phyloP scores from a whole-genome alignment of 1,140 invertebrate species.

The Solenopsis invicta region DNA sequence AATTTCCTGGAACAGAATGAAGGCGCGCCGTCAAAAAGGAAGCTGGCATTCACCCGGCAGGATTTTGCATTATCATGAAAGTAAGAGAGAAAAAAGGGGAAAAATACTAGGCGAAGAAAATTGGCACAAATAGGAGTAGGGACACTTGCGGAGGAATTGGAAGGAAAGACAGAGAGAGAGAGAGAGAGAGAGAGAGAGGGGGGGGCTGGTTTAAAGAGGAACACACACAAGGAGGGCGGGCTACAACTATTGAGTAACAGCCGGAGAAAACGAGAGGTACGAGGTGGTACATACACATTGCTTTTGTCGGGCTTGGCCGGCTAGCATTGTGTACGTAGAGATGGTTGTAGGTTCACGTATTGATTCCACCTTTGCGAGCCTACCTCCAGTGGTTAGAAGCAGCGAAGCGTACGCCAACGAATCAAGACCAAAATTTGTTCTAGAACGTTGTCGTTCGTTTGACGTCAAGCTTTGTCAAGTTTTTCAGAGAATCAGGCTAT shows the following conservation, averaged over 20 bases:
- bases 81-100: background rate
- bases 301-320: constrained; percentile 57
- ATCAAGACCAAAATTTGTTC: constrained; percentile 36
- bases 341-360: constrained; percentile 74
- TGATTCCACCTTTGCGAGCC: constrained; percentile 76
- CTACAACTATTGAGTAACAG: constrained; percentile 22
- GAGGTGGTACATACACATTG: background rate
- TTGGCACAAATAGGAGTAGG: background rate
- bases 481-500: background rate
- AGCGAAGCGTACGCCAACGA: constrained; percentile 66
- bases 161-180: too few species aligned
- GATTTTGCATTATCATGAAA: constrained; percentile 28
- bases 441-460: background rate
- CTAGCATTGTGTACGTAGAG: constrained; percentile 72
- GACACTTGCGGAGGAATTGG: background rate
- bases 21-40: constrained; percentile 31
- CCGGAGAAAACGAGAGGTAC: background rate
- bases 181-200: background rate
- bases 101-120: constrained; percentile 4
- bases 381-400: constrained; percentile 63
- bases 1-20: constrained; percentile 52
- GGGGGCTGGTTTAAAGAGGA: constrained; percentile 15
- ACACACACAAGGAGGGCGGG: background rate
- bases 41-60: constrained; percentile 30
- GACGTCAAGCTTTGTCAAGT: background rate